Conservation (phyloP, 2,797 vertebrate species). For the Pangasius macronema region DNA sequence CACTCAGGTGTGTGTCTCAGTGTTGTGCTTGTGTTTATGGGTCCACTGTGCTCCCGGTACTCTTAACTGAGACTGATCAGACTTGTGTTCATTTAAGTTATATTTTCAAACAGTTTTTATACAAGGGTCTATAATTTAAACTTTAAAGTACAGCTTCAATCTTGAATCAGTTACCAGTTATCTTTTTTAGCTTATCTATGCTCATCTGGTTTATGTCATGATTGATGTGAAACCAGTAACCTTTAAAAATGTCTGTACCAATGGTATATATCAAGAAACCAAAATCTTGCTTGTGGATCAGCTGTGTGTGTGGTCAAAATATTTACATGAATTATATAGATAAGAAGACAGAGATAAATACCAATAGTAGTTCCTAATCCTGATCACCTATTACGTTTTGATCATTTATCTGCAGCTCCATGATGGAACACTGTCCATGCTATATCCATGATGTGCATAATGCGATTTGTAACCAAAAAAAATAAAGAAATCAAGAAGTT, state of each 20-base stretch:
- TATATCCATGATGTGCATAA: neutral
- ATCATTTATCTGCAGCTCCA: neutral
- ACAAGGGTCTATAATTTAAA: neutral
- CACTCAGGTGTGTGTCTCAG: conserved; percentile 23
- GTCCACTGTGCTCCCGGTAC: neutral
- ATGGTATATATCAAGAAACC: neutral
- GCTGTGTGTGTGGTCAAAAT: neutral
- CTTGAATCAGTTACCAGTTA: neutral
- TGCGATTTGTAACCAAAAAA: neutral
- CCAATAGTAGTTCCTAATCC: neutral
- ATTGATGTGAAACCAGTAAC: neutral
- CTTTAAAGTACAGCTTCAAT: neutral
- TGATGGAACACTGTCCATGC: neutral
- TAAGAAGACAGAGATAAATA: neutral
- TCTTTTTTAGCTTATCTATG: neutral
- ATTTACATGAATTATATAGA: neutral
- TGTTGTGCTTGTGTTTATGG: conserved; percentile 16
- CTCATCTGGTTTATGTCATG: neutral
- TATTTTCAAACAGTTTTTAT: neutral
- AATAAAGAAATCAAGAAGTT: conserved; percentile 6
- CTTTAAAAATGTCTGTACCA: neutral
- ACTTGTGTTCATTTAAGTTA: neutral
- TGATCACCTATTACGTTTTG: neutral
- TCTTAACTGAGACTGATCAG: neutral
- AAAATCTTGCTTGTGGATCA: neutral